A percentile compares a stretch with the other conserved stretches of the same genome.
These are phyloP conservation scores for Budorcas taxicolor DNA, from an alignment of 2,113 vertebrate genomes.

Conservation along the genomic window DNA sequence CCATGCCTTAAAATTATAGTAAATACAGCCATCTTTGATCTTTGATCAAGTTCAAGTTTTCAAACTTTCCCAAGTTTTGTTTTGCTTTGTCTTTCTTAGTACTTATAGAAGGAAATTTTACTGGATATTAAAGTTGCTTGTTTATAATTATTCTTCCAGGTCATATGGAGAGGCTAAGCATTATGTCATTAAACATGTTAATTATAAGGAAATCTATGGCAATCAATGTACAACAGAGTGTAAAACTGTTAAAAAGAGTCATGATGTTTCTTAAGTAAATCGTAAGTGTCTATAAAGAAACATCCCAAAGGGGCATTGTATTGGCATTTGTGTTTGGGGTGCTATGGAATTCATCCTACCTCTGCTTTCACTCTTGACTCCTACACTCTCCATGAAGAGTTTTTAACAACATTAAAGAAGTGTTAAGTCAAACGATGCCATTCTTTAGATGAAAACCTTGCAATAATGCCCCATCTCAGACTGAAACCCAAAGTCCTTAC, in stretches of 20 bases:
- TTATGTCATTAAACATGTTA: not conserved
- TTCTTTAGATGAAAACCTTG: not conserved
- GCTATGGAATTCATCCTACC: not conserved
- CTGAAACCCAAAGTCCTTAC: not conserved
- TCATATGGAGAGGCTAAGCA: not conserved
- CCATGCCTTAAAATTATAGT: constrained; percentile 17
- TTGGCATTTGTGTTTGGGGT: not conserved
- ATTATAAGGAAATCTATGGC: not conserved
- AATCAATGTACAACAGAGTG: not conserved
- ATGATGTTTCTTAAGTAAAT: not conserved
- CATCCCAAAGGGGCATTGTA: no score
- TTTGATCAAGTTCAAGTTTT: not conserved
- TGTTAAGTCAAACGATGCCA: not conserved
- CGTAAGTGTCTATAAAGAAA: not conserved
- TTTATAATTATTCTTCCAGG: constrained; percentile 33
- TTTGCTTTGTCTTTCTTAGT: constrained; percentile 27
- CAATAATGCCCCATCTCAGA: not conserved
- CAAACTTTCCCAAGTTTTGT: constrained; percentile 40
- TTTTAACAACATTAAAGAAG: not conserved
- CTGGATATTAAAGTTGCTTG: not conserved
- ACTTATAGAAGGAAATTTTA: not conserved
- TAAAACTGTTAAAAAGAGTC: not conserved
- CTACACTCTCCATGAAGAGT: not conserved
- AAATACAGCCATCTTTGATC: not conserved
- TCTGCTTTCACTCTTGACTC: not conserved